phyloP scores from a whole-genome alignment of 2,113 vertebrate genomes.

The Sardina pilchardus region DNA sequence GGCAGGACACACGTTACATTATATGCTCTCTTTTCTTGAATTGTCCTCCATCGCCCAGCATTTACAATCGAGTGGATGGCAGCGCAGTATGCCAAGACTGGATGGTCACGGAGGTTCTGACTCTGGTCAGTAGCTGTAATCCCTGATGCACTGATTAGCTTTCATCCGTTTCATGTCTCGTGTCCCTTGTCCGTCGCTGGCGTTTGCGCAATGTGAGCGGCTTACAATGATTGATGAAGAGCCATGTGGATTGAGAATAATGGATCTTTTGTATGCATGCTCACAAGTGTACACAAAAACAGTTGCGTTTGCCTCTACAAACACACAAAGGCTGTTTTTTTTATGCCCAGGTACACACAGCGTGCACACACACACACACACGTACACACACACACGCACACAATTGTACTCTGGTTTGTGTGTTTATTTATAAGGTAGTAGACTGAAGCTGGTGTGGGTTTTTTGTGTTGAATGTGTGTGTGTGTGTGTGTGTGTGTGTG shows the following conservation, averaged over 20 bases:
- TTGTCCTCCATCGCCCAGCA: too few species aligned
- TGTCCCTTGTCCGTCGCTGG: too few species aligned
- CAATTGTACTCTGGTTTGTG: neutral
- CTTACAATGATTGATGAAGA: too few species aligned
- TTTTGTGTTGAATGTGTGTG: neutral
- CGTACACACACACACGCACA: neutral
- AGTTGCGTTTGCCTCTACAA: neutral
- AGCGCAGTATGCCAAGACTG: too few species aligned
- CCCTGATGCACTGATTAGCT: too few species aligned
- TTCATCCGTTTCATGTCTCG: too few species aligned
- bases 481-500: conserved; percentile 26
- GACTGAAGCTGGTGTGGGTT: neutral
- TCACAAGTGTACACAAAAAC: neutral
- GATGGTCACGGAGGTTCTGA: too few species aligned
- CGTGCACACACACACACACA: too few species aligned
- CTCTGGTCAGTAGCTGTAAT: too few species aligned
- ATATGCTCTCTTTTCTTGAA: neutral
- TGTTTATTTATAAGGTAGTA: neutral
- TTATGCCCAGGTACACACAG: neutral
- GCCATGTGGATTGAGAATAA: neutral
- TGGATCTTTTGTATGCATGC: neutral
- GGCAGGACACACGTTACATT: neutral
- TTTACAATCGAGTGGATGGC: too few species aligned
- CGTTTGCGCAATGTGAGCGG: too few species aligned
- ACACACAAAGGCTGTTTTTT: neutral